These are phyloP conservation scores for Strongylocentrotus purpuratus DNA, from an alignment of 35 echinoderm and acorn worm genomes.

Conservation along the genomic window DNA sequence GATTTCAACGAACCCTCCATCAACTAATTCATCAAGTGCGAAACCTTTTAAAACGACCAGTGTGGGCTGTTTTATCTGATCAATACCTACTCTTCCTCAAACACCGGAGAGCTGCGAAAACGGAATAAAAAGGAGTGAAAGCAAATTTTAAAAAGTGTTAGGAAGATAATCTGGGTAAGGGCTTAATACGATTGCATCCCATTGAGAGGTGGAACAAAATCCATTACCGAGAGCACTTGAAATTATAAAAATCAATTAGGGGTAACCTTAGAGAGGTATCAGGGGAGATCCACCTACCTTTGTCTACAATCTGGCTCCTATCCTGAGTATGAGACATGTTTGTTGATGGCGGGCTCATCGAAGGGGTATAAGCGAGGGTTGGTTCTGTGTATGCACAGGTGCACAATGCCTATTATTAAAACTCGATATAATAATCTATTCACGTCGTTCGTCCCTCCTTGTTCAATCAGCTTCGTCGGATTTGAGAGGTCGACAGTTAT, in stretches of 20 bases:
- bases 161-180: constrained; percentile 28
- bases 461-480: neutral
- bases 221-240: constrained; percentile 47
- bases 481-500: neutral
- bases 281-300: constrained; percentile 37
- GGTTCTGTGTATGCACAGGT: constrained; percentile 45
- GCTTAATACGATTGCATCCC: constrained; percentile 30
- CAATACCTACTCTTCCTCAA: constrained; percentile 21
- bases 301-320: constrained; percentile 32
- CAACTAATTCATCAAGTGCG: constrained; percentile 47
- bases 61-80: constrained; percentile 30
- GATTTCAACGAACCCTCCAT: constrained; percentile 24
- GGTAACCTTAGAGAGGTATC: constrained; percentile 25
- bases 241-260: constrained; percentile 50
- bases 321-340: constrained; percentile 47
- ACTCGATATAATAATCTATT: constrained; percentile 51
- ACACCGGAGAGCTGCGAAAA: neutral
- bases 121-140: constrained; percentile 6
- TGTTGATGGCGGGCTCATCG: constrained; percentile 48
- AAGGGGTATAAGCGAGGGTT: neutral
- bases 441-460: constrained; percentile 13
- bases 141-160: constrained; percentile 27
- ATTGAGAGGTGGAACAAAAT: neutral
- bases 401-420: constrained; percentile 43
- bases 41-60: constrained; percentile 38